Base-by-base conservation (phyloP, 2,797 vertebrate genomes). In the Micropoecilia bifurca region DNA sequence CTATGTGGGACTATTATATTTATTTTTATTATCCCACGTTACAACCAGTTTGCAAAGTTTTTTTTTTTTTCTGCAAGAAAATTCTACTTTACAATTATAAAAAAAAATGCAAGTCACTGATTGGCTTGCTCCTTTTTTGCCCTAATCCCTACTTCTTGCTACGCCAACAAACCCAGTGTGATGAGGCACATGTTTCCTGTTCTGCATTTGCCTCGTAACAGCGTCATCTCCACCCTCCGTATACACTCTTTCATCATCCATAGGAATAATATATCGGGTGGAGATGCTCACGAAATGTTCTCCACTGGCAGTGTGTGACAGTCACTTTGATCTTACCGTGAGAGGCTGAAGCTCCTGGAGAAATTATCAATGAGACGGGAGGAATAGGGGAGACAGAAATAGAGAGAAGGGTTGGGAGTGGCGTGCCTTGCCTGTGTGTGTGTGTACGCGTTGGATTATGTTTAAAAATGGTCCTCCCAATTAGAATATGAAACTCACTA, bases 281-380 rank as follows among this genome's bases (percentile, higher is more conserved):
- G 90, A 92, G 92, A 93, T 87, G 88, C 90, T 93, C 92, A 93
- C 87, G 87, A 90, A 88, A 87, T 81, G 73, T 90, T 93, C 92
- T 95, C 90, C 88, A 86, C 88, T 93, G 93, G 91, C 93, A 91
- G 88, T 85, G 90, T 93, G 92, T 94, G 95, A 96, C 95, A 93
- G 90, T 83, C 87, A 89, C 95, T 96, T 96, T 96, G 95, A 96
- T 96, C 95, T 95, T 75, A 69, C 81, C 76, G 89, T 89, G 94
- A 94, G 93, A 88, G 91, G 92, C 87, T 94, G 92, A 91, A 90
- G 94, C 94, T 95, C 89, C 90, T 81, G 90, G 92, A 95, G 90
- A 95, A 96, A 95, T 95, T 95, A 95, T 96, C 95, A 96, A 95
- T 95, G 93, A 95, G 93, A 93, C 75, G 86, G 43, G 39, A 8